Base-by-base conservation (phyloP, 2,113 vertebrate genomes). In the Crypturellus undulatus region DNA sequence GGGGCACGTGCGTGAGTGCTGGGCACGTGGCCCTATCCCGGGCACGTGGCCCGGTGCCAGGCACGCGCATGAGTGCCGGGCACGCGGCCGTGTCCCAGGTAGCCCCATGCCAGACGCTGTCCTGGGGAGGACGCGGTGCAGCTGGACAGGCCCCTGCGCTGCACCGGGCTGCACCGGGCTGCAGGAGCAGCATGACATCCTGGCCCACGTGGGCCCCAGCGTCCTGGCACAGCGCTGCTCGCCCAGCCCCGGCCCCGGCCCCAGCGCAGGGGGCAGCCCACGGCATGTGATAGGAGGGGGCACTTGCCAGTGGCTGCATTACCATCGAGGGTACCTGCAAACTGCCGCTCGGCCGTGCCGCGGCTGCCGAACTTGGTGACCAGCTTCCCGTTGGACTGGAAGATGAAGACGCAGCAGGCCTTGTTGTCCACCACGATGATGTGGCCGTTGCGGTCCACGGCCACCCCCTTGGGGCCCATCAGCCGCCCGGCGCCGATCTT, bases 351-450 rank as follows among this genome's bases (percentile, higher is more conserved):
- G 18, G 98, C 98, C 0, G 99, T 98, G 70, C 99, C 99, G 2
- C 98, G 98, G 83, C 98, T 98, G 12, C 99, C 99, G 10, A 99
- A 99, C 79, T 98, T 98, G 30, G 99, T 99, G 96, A 99, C 98
- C 26, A 99, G 97, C 89, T 99, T 99, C 70, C 99, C 99, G 4
- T 99, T 99, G 88, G 99, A 98, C 96, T 99, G 99, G 97, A 99
- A 99, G 97, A 99, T 99, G 96, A 99, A 99, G 96, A 99, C 98
- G n/a, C 99, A 99, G 95, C 99, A 99, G 30, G 99, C 99, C 90
- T 99, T 99, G 96, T 99, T 99, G 96, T 99, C 99, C 10, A 99
- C 99, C 9, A 99, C 98, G 62, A 99, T 99, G 96, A 99, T 99
- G 77, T 99, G 99, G 13, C 99, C 99, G 0, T 99, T 99, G 73